Conservation (phyloP, 2,888 invertebrate genomes). For the Sycophila texana region DNA sequence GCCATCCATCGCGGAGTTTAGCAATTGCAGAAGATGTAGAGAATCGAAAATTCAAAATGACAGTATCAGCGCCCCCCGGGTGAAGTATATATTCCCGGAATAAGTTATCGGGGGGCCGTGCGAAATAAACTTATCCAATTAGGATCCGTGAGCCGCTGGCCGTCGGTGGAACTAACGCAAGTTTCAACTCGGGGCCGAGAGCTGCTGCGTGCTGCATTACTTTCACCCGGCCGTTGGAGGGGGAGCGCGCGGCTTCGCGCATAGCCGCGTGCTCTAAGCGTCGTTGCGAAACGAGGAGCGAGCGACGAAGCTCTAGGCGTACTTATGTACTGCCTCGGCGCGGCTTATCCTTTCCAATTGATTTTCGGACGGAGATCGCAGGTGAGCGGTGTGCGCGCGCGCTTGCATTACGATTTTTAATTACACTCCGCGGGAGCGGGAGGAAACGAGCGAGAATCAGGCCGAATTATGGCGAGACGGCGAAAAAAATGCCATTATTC, state of each 20-base stretch:
- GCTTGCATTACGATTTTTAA: conserved; percentile 45
- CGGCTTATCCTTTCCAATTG: conserved; percentile 4
- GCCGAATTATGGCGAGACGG: conserved; percentile 56
- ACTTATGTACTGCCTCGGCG: no score
- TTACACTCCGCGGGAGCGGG: conserved; percentile 19
- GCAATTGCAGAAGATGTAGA: neutral
- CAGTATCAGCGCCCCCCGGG: conserved; percentile 7
- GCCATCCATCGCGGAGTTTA: conserved; percentile 19
- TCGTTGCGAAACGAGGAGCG: conserved; percentile 19
- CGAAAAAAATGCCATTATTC: conserved; percentile 51
- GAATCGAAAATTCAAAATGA: conserved; percentile 14
- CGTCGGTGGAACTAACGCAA: neutral
- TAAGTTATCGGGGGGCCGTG: conserved; percentile 5
- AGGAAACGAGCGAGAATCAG: conserved; percentile 40
- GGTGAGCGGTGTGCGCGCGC: neutral
- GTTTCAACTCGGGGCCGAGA: neutral
- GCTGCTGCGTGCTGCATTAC: conserved; percentile 21
- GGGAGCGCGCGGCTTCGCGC: neutral
- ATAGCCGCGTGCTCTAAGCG: neutral
- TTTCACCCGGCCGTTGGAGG: conserved; percentile 19
- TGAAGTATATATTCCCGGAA: neutral
- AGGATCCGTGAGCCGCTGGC: conserved; percentile 4
- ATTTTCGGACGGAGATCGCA: neutral
- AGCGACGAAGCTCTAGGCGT: neutral
- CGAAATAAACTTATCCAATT: conserved; percentile 32